Percentiles rank a stretch among this genome's conserved stretches.
These are phyloP conservation scores for Oryzias javanicus DNA, from an alignment of 2,113 vertebrate genomes.

Conservation along the genomic window DNA sequence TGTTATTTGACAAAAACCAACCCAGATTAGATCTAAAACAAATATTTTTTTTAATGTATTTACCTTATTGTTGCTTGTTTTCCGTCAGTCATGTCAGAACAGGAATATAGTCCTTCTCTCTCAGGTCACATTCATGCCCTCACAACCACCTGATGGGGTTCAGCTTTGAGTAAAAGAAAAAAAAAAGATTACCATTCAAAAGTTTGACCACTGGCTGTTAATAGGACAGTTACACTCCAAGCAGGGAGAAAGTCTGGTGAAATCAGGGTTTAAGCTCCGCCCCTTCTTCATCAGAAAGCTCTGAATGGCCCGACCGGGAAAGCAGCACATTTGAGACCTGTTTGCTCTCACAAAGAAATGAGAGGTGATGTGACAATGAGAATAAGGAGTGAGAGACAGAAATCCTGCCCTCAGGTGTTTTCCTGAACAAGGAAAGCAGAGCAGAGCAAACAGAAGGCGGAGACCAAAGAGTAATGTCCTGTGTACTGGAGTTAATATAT, in stretches of 20 bases:
- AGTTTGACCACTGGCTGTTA: constrained; percentile 27
- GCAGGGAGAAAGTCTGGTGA: constrained; percentile 73
- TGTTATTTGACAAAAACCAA: too few species aligned
- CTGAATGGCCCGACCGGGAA: constrained; percentile 56
- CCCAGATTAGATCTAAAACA: too few species aligned
- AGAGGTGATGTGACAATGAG: constrained; percentile 57
- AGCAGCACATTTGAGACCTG: constrained; percentile 27
- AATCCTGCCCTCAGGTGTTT: constrained; percentile 43
- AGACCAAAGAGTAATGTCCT: constrained; percentile 41
- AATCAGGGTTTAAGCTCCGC: constrained; percentile 76
- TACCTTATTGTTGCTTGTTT: constrained; percentile 55
- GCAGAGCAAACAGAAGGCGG: constrained; percentile 43
- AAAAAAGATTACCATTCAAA: not conserved
- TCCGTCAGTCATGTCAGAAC: constrained; percentile 26
- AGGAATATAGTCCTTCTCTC: constrained; percentile 28
- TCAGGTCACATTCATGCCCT: constrained; percentile 5
- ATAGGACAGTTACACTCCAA: constrained; percentile 34
- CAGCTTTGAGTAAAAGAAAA: not conserved
- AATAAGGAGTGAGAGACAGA: constrained; percentile 40
- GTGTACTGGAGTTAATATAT: constrained; percentile 34
- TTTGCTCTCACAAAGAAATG: constrained; percentile 67
- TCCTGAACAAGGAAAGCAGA: constrained; percentile 38
- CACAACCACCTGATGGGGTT: not conserved
- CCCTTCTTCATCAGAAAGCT: constrained; percentile 69
- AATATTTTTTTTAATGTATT: constrained; percentile 8